Base-by-base conservation (phyloP, 2,888 invertebrate species). In the Actias luna region DNA sequence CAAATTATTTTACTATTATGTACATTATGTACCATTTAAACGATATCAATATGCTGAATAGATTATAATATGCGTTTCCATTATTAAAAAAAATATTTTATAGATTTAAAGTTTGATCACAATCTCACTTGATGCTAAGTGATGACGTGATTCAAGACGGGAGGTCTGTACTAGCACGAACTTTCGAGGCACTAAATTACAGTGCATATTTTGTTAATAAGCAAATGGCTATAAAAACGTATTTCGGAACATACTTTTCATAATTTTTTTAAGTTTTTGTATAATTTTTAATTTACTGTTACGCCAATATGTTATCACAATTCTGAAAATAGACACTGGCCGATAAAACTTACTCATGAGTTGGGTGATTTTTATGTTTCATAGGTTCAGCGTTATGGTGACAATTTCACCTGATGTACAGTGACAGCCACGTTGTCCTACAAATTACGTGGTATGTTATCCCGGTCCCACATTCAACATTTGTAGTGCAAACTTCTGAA, bases 141-240 rank as follows among this genome's bases (percentile, higher is more conserved):
- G n/a, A n/a, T n/a, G n/a, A n/a, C n/a, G n/a, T n/a, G n/a, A n/a
- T n/a, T n/a, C n/a, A n/a, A 73, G 72, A 74, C 71, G 74, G 60
- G 69, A 66, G 64, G 66, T 66, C 65, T 65, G 62, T 57, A 58
- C 64, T 63, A 61, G 67, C 70, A 70, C 68, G 70, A 67, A 57
- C 70, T 68, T 69, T 76, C 71, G 76, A 78, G 70, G 70, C 67
- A 65, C 64, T 71, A 61, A 60, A 59, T 62, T 59, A 52, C 63
- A 39, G 42, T 59, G 18, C 58, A 33, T 22, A 39, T 25, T 46
- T 33, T 22, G 22, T 27, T 18, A 59, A 63, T 59, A 29, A 10
- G 46, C 33, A 52, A 58, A 58, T 42, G 36, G 29, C 25, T 42
- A 59, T 25, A 42, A 58, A 33, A 33, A 25, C 35, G 35, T 58